Percentiles rank a stretch among this genome's conserved stretches.
phyloP scores from a whole-genome alignment of 2,888 invertebrate genomes.

The Andricus curvator region DNA sequence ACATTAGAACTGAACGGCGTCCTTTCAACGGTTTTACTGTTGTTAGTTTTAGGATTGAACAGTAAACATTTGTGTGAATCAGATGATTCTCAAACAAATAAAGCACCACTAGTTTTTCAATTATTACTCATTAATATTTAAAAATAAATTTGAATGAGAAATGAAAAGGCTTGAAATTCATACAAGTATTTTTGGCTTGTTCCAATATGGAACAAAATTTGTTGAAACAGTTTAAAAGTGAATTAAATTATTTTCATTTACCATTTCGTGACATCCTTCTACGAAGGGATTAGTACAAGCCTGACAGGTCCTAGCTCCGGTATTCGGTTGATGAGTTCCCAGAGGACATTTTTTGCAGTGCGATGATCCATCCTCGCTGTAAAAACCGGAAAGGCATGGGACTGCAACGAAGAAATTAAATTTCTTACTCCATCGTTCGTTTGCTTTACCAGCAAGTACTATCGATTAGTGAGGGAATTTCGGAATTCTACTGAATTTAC shows the following conservation, averaged over 20 bases:
- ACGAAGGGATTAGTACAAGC: constrained; percentile 69
- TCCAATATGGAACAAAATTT: neutral
- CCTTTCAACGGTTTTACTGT: no score
- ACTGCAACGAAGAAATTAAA: constrained; percentile 56
- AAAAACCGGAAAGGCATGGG: constrained; percentile 67
- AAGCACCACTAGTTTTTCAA: no score
- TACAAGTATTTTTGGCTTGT: neutral
- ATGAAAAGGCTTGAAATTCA: no score
- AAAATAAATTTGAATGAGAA: no score
- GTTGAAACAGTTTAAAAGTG: constrained; percentile 19
- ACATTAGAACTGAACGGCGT: no score
- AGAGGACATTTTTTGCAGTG: constrained; percentile 66
- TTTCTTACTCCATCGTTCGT: constrained; percentile 22
- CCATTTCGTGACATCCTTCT: constrained; percentile 69
- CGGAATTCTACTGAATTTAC: neutral
- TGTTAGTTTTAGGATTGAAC: no score
- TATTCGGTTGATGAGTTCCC: constrained; percentile 68
- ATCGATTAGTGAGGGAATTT: neutral
- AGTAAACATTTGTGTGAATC: no score
- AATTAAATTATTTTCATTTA: constrained; percentile 45
- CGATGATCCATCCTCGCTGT: constrained; percentile 68
- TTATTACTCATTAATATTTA: no score
- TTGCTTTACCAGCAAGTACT: neutral
- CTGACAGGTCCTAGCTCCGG: constrained; percentile 66
- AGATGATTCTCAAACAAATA: no score